Percentiles rank a stretch among this genome's conserved stretches.
phyloP scores from a whole-genome alignment of 2,797 vertebrate species.

The Smutsia gigantea region DNA sequence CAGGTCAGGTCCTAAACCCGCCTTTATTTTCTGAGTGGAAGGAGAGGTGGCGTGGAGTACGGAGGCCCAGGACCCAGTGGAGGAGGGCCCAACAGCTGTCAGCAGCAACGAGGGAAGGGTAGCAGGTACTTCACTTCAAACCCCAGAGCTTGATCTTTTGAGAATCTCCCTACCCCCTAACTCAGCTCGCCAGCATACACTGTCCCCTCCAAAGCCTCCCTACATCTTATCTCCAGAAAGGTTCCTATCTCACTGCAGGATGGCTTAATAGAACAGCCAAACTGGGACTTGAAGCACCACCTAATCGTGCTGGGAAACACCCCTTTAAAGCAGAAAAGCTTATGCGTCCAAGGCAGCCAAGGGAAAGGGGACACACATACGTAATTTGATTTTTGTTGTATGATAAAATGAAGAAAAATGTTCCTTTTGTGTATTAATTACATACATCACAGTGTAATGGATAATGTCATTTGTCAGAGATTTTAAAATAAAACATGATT shows the following conservation, averaged over 20 bases:
- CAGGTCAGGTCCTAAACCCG: background rate
- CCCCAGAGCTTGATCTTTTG: no score
- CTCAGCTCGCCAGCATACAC: background rate
- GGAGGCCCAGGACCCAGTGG: background rate
- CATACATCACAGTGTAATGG: background rate
- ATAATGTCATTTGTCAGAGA: background rate
- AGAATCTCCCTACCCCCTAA: background rate
- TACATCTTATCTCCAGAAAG: background rate
- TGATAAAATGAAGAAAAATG: background rate
- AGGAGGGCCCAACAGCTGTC: background rate
- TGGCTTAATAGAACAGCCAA: background rate
- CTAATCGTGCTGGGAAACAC: background rate
- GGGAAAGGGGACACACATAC: background rate
- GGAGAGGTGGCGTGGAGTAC: background rate
- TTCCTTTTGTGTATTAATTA: background rate
- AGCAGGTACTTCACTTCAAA: background rate
- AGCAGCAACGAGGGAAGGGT: background rate
- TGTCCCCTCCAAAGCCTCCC: background rate
- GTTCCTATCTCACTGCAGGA: background rate
- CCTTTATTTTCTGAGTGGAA: background rate
- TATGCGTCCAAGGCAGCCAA: background rate
- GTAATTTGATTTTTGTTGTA: background rate
- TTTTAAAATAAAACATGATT: background rate
- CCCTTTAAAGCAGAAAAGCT: background rate
- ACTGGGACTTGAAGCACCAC: background rate